A percentile compares a stretch with the other conserved stretches of the same genome.
Conservation (phyloP, 2,888 invertebrate species). For the Pheosia gnoma region DNA sequence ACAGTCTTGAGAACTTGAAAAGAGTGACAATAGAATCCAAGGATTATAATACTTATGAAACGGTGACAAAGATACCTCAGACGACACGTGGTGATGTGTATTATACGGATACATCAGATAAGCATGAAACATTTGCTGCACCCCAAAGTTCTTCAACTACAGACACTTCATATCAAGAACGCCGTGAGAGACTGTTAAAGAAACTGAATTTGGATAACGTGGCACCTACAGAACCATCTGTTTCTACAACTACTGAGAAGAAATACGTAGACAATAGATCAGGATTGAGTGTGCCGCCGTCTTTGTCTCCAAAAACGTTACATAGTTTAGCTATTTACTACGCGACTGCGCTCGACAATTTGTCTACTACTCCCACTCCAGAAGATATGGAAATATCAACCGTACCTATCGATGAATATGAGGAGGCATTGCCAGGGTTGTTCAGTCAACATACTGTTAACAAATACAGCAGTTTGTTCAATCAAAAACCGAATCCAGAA, state of each 20-base stretch:
- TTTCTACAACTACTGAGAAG: constrained; percentile 73
- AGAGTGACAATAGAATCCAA: constrained; percentile 58
- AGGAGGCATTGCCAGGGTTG: constrained; percentile 83
- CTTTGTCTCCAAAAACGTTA: constrained; percentile 90
- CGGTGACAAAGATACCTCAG: constrained; percentile 72
- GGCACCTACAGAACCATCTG: constrained; percentile 75
- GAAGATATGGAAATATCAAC: constrained; percentile 66
- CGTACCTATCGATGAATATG: constrained; percentile 61
- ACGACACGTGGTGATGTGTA: constrained; percentile 53
- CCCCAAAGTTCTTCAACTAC: constrained; percentile 55
- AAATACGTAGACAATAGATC: constrained; percentile 79
- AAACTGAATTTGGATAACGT: constrained; percentile 84
- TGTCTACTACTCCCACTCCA: constrained; percentile 70
- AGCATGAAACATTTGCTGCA: constrained; percentile 54
- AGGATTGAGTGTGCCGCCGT: constrained; percentile 88
- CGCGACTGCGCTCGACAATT: constrained; percentile 87
- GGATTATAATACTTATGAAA: constrained; percentile 58
- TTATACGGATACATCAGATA: constrained; percentile 56
- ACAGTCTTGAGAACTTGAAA: constrained; percentile 42
- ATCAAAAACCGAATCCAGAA: constrained; percentile 61
- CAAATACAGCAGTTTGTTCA: constrained; percentile 82
- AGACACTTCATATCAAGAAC: constrained; percentile 83
- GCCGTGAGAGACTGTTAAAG: constrained; percentile 88
- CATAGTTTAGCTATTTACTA: constrained; percentile 92
- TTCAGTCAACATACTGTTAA: constrained; percentile 88